Evolutionary conservation across 1,140 invertebrate genomes (phyloP).

Genomic region (Drosophila pallidifrons): DNA sequence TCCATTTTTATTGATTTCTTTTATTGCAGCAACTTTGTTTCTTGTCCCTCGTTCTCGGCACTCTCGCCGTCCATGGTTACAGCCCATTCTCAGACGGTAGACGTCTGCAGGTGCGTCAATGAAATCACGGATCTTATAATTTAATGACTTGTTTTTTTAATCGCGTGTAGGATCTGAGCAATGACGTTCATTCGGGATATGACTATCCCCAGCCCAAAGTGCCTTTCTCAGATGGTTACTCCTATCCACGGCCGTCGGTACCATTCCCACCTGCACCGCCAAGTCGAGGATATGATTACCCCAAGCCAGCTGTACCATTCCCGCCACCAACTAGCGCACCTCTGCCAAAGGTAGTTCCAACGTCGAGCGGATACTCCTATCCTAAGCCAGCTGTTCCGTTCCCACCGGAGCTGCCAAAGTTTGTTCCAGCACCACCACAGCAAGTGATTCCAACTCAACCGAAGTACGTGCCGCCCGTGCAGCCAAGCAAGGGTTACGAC

Average conservation of each 20-base stretch:
- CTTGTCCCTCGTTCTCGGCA: constrained; percentile 48
- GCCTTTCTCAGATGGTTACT: constrained; percentile 47
- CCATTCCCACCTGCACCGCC: constrained; percentile 36
- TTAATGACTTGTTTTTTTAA: neutral
- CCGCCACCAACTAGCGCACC: constrained; percentile 31
- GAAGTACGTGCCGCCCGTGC: constrained; percentile 50
- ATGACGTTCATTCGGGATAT: constrained; percentile 41
- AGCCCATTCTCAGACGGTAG: constrained; percentile 28
- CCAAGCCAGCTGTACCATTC: constrained; percentile 41
- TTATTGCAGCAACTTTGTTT: constrained; percentile 64
- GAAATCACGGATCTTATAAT: neutral
- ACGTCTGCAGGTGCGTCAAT: constrained; percentile 38
- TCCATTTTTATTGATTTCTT: constrained; percentile 16
- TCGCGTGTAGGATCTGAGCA: constrained; percentile 29
- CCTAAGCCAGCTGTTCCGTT: constrained; percentile 42
- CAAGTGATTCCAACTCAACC: constrained; percentile 23
- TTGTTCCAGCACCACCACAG: constrained; percentile 30
- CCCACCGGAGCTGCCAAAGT: constrained; percentile 34
- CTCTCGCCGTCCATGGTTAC: constrained; percentile 51
- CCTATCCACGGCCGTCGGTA: constrained; percentile 46
- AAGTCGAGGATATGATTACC: constrained; percentile 48
- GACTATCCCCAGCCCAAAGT: constrained; percentile 50
- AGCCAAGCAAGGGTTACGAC: constrained; percentile 55
- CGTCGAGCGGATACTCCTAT: constrained; percentile 40
- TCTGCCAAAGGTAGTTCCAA: constrained; percentile 15